Percentiles rank a stretch among this genome's conserved stretches.
Conservation (phyloP, 2,797 vertebrate genomes). For the Girardinus metallicus region DNA sequence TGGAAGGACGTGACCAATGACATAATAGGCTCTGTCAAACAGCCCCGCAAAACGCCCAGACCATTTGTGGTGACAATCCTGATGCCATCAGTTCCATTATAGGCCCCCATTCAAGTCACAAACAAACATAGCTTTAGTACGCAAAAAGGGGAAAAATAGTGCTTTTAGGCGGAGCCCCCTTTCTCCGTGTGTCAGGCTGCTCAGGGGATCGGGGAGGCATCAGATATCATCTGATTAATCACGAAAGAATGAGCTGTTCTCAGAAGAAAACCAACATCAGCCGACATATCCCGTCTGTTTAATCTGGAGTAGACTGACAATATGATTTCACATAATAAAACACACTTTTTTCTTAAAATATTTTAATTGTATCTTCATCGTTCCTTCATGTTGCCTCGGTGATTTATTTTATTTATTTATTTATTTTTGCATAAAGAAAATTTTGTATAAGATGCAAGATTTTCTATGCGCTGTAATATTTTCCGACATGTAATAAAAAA, state of each 20-base stretch:
- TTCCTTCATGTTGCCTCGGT: neutral
- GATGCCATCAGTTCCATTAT: slow-evolving; percentile 78
- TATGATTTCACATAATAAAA: neutral
- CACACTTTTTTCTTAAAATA: neutral
- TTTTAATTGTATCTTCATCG: neutral
- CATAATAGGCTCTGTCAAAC: slow-evolving; percentile 79
- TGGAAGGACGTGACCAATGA: slow-evolving; percentile 76
- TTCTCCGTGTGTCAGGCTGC: slow-evolving; percentile 41
- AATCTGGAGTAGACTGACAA: neutral
- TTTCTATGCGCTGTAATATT: neutral
- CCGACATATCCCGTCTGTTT: neutral
- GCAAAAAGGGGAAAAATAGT: slow-evolving; percentile 59
- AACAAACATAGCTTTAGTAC: slow-evolving; percentile 72
- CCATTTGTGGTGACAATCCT: slow-evolving; percentile 83
- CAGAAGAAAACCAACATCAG: neutral
- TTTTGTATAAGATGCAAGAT: neutral
- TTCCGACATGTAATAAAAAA: neutral
- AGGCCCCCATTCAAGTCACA: slow-evolving; percentile 65
- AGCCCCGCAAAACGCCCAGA: slow-evolving; percentile 78
- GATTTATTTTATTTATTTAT: neutral
- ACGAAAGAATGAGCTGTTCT: slow-evolving; percentile 16
- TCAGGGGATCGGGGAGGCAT: slow-evolving; percentile 22
- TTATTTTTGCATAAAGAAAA: neutral
- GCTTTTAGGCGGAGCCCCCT: slow-evolving; percentile 63
- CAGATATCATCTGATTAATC: slow-evolving; percentile 23